Conservation (phyloP, 2,888 invertebrate species). For the Zygogramma bicolorata region DNA sequence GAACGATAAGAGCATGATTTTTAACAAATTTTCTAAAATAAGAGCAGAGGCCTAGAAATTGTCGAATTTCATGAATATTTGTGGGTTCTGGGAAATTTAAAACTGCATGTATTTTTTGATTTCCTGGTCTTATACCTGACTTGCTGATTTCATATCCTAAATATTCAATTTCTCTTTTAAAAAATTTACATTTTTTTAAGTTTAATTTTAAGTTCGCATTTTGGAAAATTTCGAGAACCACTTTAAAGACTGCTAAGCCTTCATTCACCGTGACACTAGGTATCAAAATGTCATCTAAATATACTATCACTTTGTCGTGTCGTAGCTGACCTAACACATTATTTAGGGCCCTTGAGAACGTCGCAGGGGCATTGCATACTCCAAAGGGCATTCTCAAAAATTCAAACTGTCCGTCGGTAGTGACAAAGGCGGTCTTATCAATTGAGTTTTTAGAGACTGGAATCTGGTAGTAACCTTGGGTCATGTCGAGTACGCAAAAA, state of each 20-base stretch:
- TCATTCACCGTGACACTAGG: too few species aligned
- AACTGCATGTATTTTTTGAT: too few species aligned
- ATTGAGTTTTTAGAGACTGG: slow-evolving; percentile 49
- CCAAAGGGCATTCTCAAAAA: slow-evolving; percentile 55
- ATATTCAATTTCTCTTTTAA: not conserved
- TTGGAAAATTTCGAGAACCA: slow-evolving; percentile 20
- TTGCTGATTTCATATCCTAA: slow-evolving; percentile 53
- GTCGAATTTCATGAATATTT: slow-evolving; percentile 45
- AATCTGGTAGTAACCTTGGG: too few species aligned
- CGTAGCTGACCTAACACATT: too few species aligned
- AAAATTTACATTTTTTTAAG: not conserved
- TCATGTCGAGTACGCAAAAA: slow-evolving; percentile 55
- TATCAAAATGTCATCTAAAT: slow-evolving; percentile 1
- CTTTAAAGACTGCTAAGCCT: slow-evolving; percentile 38
- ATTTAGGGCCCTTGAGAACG: too few species aligned
- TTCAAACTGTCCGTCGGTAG: slow-evolving; percentile 57
- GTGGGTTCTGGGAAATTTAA: slow-evolving; percentile 55
- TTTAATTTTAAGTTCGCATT: slow-evolving; percentile 20
- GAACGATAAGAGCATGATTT: slow-evolving; percentile 43
- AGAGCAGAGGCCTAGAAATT: slow-evolving; percentile 51
- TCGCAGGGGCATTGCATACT: too few species aligned
- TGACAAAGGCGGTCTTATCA: slow-evolving; percentile 55
- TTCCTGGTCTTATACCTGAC: slow-evolving; percentile 52
- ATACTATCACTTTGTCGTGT: not conserved
- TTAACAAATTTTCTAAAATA: slow-evolving; percentile 54